Evolutionary conservation across 2,888 invertebrate species (phyloP).

Genomic region (Synanthedon vespiformis): DNA sequence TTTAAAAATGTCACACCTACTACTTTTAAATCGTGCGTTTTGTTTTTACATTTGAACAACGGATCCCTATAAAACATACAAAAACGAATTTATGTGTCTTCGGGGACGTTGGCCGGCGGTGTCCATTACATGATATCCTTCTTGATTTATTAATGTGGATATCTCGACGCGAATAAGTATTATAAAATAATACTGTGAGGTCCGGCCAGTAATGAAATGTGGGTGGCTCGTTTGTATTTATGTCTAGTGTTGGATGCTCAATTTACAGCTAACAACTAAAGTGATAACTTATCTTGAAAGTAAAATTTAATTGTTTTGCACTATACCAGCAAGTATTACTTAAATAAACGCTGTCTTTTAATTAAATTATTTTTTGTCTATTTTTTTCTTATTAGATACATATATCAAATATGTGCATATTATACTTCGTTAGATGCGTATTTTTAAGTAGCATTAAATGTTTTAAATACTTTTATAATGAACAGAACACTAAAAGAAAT

Average conservation of each 20-base stretch:
- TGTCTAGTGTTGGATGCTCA: not conserved
- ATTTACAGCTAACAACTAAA: not conserved
- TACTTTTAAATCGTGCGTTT: not conserved
- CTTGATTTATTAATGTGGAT: constrained; percentile 59
- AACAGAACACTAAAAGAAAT: no score
- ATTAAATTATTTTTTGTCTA: no score
- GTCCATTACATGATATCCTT: constrained; percentile 63
- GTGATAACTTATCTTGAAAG: no score
- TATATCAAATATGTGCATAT: no score
- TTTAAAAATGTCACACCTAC: no score
- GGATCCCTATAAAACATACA: constrained; percentile 30
- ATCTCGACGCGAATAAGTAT: constrained; percentile 40
- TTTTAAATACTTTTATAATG: no score
- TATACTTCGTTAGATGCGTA: no score
- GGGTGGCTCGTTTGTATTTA: constrained; percentile 16
- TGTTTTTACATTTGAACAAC: not conserved
- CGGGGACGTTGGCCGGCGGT: constrained; percentile 44
- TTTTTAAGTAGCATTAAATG: no score
- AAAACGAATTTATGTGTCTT: constrained; percentile 61
- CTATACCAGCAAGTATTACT: no score
- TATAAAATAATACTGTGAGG: constrained; percentile 39
- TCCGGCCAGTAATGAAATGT: constrained; percentile 39
- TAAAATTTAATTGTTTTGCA: no score
- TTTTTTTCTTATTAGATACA: no score
- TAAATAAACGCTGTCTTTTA: no score